Base-by-base conservation (phyloP, 1,140 invertebrate species). In the Zelostemma sp. region DNA sequence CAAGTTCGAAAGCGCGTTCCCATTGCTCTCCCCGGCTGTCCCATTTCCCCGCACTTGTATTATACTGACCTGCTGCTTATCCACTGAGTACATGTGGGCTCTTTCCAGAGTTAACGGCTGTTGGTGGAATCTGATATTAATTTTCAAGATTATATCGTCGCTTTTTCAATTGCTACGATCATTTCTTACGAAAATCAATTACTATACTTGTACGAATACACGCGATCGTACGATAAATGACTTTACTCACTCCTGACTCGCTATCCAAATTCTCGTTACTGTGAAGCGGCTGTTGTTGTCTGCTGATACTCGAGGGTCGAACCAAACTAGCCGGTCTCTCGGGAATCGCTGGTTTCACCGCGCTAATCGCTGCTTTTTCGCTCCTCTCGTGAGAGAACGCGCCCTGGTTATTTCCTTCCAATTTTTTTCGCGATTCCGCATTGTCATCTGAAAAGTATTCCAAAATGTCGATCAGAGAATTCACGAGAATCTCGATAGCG, bases 271-370 rank as follows among this genome's bases (percentile, higher is more conserved):
- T 81, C 43, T 85, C 84, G 43, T 78, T 81, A 53, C 75, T 84
- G 19, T 79, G 76, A 35, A 82, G 81, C 6, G 76, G 74, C 15
- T 79, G 81, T n/a, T n/a, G n/a, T 31, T 78, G 81, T 18, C 81
- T 78, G 16, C 85, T 79, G 67, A 90, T 87, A 77, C 88, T 88
- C 1, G 87, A 86, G 12, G 90, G 89, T 55, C 90, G 86, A 46
- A 80, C 70, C 31, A 92, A 81, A 21, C 88, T 88, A n/a, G 89
- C 88, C 2, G 91, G 92, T 51, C 91, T 85, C 73, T 92, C 91
- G 9, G 92, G 92, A 43, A 93, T 88, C 1, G 89, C 89, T 4
- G 91, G 91, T 80, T 92, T 92, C n/a, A n/a, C n/a, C n/a, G n/a
- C n/a, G n/a, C n/a, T n/a, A n/a, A n/a, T n/a, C n/a, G n/a, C 92